phyloP scores from a whole-genome alignment of 1,140 invertebrate species.

The Eubasilissa regina region DNA sequence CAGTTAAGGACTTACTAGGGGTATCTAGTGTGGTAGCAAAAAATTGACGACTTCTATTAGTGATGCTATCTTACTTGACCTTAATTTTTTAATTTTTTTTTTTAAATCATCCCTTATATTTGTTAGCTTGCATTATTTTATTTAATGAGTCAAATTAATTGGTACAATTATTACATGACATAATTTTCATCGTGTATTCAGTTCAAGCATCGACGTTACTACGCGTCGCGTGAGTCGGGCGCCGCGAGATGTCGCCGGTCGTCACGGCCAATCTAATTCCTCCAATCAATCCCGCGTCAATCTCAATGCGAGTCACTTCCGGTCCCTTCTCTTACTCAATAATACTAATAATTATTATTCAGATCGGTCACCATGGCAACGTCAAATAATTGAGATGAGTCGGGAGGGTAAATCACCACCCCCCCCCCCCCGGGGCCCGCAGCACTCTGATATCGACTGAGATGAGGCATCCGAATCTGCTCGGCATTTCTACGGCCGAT shows the following conservation, averaged over 20 bases:
- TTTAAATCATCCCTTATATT: too few relatives aligned
- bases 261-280: conserved; percentile 51
- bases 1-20: too few relatives aligned
- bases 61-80: too few relatives aligned
- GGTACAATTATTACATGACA: too few relatives aligned
- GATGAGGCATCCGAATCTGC: conserved; percentile 52
- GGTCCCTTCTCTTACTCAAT: conserved; percentile 52
- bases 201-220: too few relatives aligned
- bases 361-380: conserved; percentile 59
- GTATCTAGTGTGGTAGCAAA: too few relatives aligned
- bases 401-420: conserved; percentile 22
- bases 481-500: conserved; percentile 46
- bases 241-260: conserved; percentile 19
- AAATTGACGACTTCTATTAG: too few relatives aligned
- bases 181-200: too few relatives aligned
- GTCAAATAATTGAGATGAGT: conserved; percentile 46
- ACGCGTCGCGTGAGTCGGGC: not conserved
- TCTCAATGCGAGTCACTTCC: conserved; percentile 48
- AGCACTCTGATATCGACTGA: conserved; percentile 47
- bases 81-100: too few relatives aligned
- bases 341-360: conserved; percentile 60
- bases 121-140: too few relatives aligned
- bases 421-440: not conserved
- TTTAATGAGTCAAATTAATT: too few relatives aligned
- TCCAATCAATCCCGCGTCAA: conserved; percentile 53